phyloP scores from a whole-genome alignment of 2,113 vertebrate genomes.

The Struthidea cinerea region DNA sequence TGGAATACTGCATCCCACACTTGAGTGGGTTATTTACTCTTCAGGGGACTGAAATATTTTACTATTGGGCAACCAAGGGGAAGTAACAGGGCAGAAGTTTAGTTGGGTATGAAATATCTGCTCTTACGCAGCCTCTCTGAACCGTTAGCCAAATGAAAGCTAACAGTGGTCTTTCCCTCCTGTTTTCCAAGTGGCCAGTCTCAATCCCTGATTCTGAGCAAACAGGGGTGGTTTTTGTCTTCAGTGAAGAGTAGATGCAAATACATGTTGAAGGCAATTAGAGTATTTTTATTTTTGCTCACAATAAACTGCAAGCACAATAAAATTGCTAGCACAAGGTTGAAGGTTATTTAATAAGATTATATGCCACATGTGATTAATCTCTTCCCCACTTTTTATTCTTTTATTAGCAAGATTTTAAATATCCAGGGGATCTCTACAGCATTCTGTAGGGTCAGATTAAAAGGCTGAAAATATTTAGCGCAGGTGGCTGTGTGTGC shows the following conservation, averaged over 20 bases:
- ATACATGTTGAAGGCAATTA: slow-evolving; percentile 52
- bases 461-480: neutral
- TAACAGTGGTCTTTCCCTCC: neutral
- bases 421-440: neutral
- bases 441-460: neutral
- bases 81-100: neutral
- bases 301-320: slow-evolving; percentile 51
- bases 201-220: neutral
- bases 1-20: neutral
- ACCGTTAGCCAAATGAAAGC: neutral
- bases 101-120: slow-evolving; percentile 10
- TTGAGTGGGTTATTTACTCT: neutral
- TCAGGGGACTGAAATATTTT: neutral
- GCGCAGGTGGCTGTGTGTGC: neutral
- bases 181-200: neutral
- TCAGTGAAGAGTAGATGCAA: neutral
- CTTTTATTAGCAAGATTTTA: neutral
- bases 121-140: neutral
- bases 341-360: slow-evolving; percentile 36
- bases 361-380: slow-evolving; percentile 4
- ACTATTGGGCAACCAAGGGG: neutral
- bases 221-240: neutral
- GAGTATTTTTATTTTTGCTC: slow-evolving; percentile 48
- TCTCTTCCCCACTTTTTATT: neutral
- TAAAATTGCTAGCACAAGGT: neutral